Evolutionary conservation across 2,888 invertebrate genomes (phyloP).

Genomic region (Tenthredo amoena): DNA sequence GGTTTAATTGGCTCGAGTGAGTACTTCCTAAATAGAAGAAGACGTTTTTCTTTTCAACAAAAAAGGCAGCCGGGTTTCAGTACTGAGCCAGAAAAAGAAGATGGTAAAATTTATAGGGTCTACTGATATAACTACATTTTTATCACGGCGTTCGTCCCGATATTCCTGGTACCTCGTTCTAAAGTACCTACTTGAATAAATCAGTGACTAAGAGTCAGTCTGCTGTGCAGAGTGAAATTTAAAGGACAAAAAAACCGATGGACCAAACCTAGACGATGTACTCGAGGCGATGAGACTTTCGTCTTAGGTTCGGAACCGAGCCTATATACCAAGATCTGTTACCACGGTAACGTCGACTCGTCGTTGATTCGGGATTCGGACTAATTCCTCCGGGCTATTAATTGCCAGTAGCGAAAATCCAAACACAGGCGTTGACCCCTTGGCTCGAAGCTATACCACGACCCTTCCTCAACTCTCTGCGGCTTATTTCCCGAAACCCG

Average conservation of each 20-base stretch:
- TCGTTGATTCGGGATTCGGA: conserved; percentile 35
- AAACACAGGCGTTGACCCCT: conserved; percentile 36
- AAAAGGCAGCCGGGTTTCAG: background rate
- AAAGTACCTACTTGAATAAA: conserved; percentile 3
- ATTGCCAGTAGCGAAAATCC: conserved; percentile 34
- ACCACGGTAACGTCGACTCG: background rate
- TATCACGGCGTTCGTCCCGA: background rate
- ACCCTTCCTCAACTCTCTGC: conserved; percentile 11
- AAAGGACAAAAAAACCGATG: background rate
- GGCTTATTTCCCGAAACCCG: conserved; percentile 7
- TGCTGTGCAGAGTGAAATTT: background rate
- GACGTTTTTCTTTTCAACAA: background rate
- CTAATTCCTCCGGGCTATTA: conserved; percentile 38
- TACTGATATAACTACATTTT: background rate
- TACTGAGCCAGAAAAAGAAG: background rate
- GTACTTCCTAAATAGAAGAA: background rate
- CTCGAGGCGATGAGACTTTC: background rate
- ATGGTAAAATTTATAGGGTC: background rate
- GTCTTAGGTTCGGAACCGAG: background rate
- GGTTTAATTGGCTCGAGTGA: conserved; percentile 30
- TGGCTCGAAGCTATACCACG: background rate
- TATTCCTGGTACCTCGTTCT: background rate
- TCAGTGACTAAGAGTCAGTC: background rate
- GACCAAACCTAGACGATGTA: background rate
- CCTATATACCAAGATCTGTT: background rate